phyloP scores from a whole-genome alignment of 2,888 invertebrate genomes.

The Frankliniella fusca region DNA sequence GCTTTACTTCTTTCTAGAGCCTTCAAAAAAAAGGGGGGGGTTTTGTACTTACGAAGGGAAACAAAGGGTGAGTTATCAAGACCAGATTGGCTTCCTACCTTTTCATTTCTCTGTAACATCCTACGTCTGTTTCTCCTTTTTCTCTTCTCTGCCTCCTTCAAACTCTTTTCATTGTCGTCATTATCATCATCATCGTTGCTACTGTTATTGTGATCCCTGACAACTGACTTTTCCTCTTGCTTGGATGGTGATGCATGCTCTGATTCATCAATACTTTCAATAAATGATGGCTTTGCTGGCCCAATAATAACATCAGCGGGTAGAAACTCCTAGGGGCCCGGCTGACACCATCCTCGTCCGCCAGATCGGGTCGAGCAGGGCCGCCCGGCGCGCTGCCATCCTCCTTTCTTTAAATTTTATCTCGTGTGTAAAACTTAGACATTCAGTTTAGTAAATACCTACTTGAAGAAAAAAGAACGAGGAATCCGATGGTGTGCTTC shows the following conservation, averaged over 20 bases:
- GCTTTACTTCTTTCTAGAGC: background rate
- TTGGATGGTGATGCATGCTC: constrained; percentile 3
- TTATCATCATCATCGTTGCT: constrained; percentile 36
- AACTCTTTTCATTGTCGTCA: constrained; percentile 40
- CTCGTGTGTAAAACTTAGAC: too few relatives aligned
- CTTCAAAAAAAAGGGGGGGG: background rate
- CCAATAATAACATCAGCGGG: too few relatives aligned
- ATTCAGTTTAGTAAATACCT: too few relatives aligned
- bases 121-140: background rate
- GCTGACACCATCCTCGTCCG: too few relatives aligned
- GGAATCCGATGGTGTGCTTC: too few relatives aligned
- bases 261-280: constrained; percentile 31
- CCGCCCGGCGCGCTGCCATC: too few relatives aligned
- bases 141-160: constrained; percentile 28
- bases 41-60: too few relatives aligned
- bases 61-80: too few relatives aligned
- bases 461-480: too few relatives aligned
- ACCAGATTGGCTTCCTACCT: background rate
- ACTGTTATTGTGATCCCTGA: constrained; percentile 30
- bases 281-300: constrained; percentile 31
- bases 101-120: background rate
- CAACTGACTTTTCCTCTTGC: constrained; percentile 21
- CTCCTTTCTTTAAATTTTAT: too few relatives aligned
- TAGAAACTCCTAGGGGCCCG: too few relatives aligned
- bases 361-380: too few relatives aligned